A percentile compares a stretch with the other conserved stretches of the same genome.
Evolutionary conservation across 2,113 vertebrate species (phyloP).

Genomic region (Callipepla californica): DNA sequence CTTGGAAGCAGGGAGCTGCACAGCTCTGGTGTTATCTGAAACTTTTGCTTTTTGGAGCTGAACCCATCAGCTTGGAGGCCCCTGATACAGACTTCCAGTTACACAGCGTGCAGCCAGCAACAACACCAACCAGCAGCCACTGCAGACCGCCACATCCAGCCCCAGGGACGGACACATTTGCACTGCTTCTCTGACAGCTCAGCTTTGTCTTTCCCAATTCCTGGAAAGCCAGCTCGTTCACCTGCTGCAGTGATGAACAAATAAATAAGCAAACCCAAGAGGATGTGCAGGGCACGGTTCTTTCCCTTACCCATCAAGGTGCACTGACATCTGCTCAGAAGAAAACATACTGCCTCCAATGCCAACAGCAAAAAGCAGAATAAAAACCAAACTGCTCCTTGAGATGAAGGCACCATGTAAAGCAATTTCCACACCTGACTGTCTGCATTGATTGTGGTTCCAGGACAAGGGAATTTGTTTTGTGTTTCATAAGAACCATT

Average conservation of each 20-base stretch:
- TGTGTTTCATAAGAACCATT: neutral
- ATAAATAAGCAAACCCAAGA: neutral
- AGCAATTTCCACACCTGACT: neutral
- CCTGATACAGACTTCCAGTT: neutral
- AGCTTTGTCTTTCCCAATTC: neutral
- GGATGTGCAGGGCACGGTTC: neutral
- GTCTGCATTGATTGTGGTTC: neutral
- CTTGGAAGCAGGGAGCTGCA: constrained; percentile 28
- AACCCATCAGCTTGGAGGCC: neutral
- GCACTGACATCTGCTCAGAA: neutral
- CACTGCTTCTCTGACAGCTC: neutral
- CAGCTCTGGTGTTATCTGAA: neutral
- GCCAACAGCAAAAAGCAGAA: neutral
- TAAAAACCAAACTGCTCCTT: neutral
- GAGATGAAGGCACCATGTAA: neutral
- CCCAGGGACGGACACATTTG: neutral
- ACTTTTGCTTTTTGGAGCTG: neutral
- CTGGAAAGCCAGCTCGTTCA: neutral
- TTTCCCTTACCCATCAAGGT: neutral
- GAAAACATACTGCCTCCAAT: neutral
- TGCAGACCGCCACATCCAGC: neutral
- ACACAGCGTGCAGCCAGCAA: neutral
- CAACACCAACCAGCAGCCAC: neutral
- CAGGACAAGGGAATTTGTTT: neutral
- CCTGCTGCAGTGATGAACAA: neutral